Evolutionary conservation across 2,797 vertebrate species (phyloP).

Genomic region (Peromyscus attwateri): DNA sequence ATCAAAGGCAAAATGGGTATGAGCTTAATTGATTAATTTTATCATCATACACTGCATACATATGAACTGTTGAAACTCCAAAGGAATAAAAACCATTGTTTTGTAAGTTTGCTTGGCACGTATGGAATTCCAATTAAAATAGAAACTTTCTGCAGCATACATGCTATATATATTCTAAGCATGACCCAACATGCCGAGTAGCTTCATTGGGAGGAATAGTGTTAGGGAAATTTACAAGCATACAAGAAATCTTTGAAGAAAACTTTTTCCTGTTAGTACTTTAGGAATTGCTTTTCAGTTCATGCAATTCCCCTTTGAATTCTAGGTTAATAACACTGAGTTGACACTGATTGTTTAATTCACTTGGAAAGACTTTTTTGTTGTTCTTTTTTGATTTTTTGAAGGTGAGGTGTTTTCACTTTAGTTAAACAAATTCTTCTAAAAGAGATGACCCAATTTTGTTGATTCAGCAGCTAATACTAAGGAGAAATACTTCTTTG

Average conservation of each 20-base stretch:
- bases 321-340: neutral
- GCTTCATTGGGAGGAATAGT: neutral
- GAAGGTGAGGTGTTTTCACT: neutral
- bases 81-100: neutral
- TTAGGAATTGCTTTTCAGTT: neutral
- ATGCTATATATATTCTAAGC: neutral
- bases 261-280: neutral
- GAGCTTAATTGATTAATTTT: neutral
- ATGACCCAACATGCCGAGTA: neutral
- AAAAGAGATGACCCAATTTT: neutral
- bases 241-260: neutral
- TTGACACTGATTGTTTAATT: conserved; percentile 1
- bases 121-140: conserved; percentile 13
- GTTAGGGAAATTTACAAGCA: neutral
- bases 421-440: conserved; percentile 7
- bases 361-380: neutral
- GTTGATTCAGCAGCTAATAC: neutral
- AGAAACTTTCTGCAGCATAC: neutral
- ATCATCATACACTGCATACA: neutral
- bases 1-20: conserved; percentile 50
- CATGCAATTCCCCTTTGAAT: neutral
- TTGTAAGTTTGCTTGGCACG: neutral
- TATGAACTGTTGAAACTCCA: neutral
- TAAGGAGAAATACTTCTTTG: neutral
- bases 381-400: neutral